phyloP scores from a whole-genome alignment of 2,113 vertebrate species.

The Aptenodytes forsteri region DNA sequence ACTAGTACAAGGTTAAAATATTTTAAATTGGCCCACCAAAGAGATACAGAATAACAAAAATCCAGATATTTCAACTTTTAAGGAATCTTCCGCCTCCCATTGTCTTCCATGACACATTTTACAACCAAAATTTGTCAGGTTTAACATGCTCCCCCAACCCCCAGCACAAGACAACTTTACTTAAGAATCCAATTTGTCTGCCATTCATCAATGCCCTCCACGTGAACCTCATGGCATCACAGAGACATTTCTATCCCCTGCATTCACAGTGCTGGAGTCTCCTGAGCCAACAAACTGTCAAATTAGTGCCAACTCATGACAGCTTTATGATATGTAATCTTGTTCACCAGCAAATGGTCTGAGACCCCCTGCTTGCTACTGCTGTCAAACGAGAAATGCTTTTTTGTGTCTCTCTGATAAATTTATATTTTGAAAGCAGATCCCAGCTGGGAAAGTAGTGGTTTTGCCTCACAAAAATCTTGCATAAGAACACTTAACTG shows the following conservation, averaged over 20 bases:
- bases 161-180: constrained; percentile 26
- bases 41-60: neutral
- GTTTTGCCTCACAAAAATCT: neutral
- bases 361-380: constrained; percentile 59
- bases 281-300: constrained; percentile 69
- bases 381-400: constrained; percentile 53
- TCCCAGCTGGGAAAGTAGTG: constrained; percentile 39
- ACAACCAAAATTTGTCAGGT: neutral
- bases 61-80: neutral
- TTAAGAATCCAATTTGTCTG: constrained; percentile 53
- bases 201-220: constrained; percentile 54
- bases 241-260: constrained; percentile 48
- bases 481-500: neutral
- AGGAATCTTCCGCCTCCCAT: neutral
- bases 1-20: neutral
- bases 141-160: neutral
- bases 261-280: constrained; percentile 32
- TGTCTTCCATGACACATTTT: neutral
- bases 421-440: constrained; percentile 56
- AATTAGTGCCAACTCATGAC: constrained; percentile 68
- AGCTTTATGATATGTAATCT: constrained; percentile 72
- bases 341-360: constrained; percentile 65
- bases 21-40: neutral
- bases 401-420: constrained; percentile 27
- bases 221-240: constrained; percentile 30